Percentiles rank a stretch among this genome's conserved stretches.
phyloP scores from a whole-genome alignment of 1,140 invertebrate species.

The Ruditapes philippinarum region DNA sequence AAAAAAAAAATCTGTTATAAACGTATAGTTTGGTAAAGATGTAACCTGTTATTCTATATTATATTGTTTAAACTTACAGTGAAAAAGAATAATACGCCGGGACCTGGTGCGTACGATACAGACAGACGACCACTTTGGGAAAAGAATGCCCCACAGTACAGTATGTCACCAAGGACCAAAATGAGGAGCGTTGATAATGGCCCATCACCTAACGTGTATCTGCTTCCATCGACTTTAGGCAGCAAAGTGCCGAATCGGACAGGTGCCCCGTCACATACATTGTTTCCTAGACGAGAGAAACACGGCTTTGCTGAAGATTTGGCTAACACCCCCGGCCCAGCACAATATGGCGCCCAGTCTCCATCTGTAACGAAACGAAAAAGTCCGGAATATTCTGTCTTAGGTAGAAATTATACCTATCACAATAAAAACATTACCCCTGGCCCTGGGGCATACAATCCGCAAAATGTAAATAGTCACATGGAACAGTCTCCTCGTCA shows the following conservation, averaged over 20 bases:
- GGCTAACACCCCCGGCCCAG: slow-evolving; percentile 56
- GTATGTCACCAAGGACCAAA: slow-evolving; percentile 33
- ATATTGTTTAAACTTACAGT: too few species aligned
- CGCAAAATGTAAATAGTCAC: slow-evolving; percentile 53
- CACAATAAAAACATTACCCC: slow-evolving; percentile 10
- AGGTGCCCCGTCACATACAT: slow-evolving; percentile 9
- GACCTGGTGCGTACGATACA: slow-evolving; percentile 61
- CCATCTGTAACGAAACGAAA: slow-evolving; percentile 23
- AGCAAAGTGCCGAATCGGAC: slow-evolving; percentile 31
- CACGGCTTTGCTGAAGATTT: slow-evolving; percentile 58
- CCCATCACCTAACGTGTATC: slow-evolving; percentile 45
- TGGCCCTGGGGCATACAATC: slow-evolving; percentile 59
- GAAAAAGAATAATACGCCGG: slow-evolving; percentile 28
- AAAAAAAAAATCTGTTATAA: too few species aligned
- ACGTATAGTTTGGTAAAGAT: too few species aligned
- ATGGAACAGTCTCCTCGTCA: slow-evolving; percentile 42
- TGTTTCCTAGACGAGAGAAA: slow-evolving; percentile 4
- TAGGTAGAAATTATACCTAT: slow-evolving; percentile 18
- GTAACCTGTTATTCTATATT: too few species aligned
- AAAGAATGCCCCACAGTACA: slow-evolving; percentile 39
- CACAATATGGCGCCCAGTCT: slow-evolving; percentile 22
- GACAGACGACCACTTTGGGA: slow-evolving; percentile 47
- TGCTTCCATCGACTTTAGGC: slow-evolving; percentile 47
- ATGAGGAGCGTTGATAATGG: slow-evolving; percentile 17
- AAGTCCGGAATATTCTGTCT: slow-evolving; percentile 50